Percentiles rank a stretch among this genome's conserved stretches.
Evolutionary conservation across 2,113 vertebrate genomes (phyloP).

Genomic region (Perccottus glenii): DNA sequence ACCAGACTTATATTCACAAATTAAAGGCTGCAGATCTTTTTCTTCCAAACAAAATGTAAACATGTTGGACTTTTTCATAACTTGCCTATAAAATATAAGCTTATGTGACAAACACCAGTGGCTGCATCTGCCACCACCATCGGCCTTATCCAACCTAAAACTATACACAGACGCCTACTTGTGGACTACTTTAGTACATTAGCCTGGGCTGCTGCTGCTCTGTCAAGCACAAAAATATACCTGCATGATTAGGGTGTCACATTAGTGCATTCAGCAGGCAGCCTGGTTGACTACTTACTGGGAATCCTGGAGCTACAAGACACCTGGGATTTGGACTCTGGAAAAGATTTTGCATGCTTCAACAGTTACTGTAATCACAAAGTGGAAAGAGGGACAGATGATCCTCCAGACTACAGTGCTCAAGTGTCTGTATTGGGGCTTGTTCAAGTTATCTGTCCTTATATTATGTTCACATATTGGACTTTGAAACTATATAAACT

Average conservation of each 20-base stretch:
- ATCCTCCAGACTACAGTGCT: slow-evolving; percentile 40
- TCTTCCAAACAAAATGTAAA: slow-evolving; percentile 19
- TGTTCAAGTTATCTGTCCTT: background rate
- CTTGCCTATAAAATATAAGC: slow-evolving; percentile 8
- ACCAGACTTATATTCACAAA: slow-evolving; percentile 21
- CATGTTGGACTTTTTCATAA: background rate
- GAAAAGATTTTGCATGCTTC: slow-evolving; percentile 62
- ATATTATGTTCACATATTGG: no score
- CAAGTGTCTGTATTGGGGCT: slow-evolving; percentile 26
- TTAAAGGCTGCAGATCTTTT: background rate
- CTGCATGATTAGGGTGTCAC: slow-evolving; percentile 71
- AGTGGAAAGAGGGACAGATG: slow-evolving; percentile 64
- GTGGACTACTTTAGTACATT: slow-evolving; percentile 70
- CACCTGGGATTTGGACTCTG: slow-evolving; percentile 67
- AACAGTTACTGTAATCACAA: slow-evolving; percentile 58
- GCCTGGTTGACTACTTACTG: slow-evolving; percentile 48
- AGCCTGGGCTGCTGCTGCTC: slow-evolving; percentile 36
- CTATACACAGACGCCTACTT: slow-evolving; percentile 62
- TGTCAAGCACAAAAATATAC: slow-evolving; percentile 58
- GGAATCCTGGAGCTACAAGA: slow-evolving; percentile 62
- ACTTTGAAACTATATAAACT: no score
- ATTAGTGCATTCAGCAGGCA: slow-evolving; percentile 66
- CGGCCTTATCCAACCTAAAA: slow-evolving; percentile 41
- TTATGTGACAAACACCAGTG: slow-evolving; percentile 22
- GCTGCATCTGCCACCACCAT: slow-evolving; percentile 39